A percentile compares a stretch with the other conserved stretches of the same genome.
These are phyloP conservation scores for Anarsia innoxiella DNA, from an alignment of 2,888 invertebrate genomes.

Conservation along the genomic window DNA sequence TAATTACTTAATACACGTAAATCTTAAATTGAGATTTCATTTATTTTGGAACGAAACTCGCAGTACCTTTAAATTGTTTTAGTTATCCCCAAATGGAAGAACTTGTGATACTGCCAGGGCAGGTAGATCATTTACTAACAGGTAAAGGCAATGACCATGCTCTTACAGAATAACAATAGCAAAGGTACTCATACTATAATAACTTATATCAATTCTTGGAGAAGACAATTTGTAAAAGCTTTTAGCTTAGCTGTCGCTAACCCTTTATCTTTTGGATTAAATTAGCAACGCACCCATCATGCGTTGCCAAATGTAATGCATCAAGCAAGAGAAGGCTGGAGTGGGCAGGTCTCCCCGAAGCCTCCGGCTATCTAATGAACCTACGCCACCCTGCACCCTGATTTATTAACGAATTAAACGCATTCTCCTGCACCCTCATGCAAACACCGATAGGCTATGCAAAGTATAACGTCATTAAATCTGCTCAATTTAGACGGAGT, in stretches of 20 bases:
- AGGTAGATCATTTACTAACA: too few relatives aligned
- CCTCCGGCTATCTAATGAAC: slow-evolving; percentile 71
- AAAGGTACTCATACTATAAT: too few relatives aligned
- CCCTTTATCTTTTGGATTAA: too few relatives aligned
- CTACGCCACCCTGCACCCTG: slow-evolving; percentile 62
- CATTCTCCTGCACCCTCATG: slow-evolving; percentile 62
- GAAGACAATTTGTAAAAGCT: too few relatives aligned
- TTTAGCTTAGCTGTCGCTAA: too few relatives aligned
- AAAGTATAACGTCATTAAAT: slow-evolving; percentile 7
- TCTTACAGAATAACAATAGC: too few relatives aligned
- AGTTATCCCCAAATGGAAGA: too few relatives aligned
- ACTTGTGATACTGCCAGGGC: too few relatives aligned
- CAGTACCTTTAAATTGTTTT: too few relatives aligned
- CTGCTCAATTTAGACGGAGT: too few relatives aligned
- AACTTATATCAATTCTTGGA: too few relatives aligned
- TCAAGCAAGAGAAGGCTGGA: slow-evolving; percentile 51
- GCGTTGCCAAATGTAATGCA: slow-evolving; percentile 57
- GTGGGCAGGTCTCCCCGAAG: slow-evolving; percentile 61
- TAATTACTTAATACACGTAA: slow-evolving; percentile 58
- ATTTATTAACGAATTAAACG: slow-evolving; percentile 75
- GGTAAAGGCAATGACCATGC: too few relatives aligned
- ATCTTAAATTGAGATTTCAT: slow-evolving; percentile 9
- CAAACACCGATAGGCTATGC: slow-evolving; percentile 17
- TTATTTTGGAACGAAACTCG: background rate
- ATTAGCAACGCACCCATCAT: slow-evolving; percentile 49